Percentiles rank a stretch among this genome's conserved stretches.
Evolutionary conservation across 2,888 invertebrate species (phyloP).

Genomic region (Ischnura elegans): DNA sequence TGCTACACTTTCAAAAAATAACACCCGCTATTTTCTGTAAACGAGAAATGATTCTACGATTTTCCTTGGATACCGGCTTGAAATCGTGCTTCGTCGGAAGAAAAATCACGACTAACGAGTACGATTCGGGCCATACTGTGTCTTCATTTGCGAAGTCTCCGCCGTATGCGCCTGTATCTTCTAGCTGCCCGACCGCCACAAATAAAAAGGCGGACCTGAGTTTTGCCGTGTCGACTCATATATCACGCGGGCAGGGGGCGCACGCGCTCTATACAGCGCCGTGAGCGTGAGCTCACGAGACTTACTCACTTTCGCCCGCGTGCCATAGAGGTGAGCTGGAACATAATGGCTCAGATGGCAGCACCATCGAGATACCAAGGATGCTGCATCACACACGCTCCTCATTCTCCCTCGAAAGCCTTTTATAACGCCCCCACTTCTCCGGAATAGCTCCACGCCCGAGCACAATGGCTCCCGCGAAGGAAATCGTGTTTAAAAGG

Average conservation of each 20-base stretch:
- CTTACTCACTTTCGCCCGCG: not conserved
- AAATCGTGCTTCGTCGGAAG: no score
- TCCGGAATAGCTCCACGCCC: not conserved
- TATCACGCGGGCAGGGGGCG: not conserved
- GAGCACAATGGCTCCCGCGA: not conserved
- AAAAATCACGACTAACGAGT: no score
- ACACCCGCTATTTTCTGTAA: no score
- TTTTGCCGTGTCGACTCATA: not conserved
- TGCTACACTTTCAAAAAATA: no score
- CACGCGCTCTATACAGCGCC: not conserved
- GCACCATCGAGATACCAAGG: no score
- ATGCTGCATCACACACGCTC: not conserved
- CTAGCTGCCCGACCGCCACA: no score
- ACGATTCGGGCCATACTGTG: no score
- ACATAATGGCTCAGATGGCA: not conserved
- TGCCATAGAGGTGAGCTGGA: conserved; percentile 5
- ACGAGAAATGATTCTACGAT: no score
- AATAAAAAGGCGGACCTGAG: no score
- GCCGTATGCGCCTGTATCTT: no score
- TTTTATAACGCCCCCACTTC: not conserved
- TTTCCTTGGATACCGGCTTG: no score
- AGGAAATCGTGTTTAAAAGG: not conserved
- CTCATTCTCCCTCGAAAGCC: not conserved
- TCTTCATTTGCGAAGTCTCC: no score
- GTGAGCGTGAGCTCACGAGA: not conserved